phyloP scores from a whole-genome alignment of 2,888 invertebrate species.

The Lochmaea capreae region DNA sequence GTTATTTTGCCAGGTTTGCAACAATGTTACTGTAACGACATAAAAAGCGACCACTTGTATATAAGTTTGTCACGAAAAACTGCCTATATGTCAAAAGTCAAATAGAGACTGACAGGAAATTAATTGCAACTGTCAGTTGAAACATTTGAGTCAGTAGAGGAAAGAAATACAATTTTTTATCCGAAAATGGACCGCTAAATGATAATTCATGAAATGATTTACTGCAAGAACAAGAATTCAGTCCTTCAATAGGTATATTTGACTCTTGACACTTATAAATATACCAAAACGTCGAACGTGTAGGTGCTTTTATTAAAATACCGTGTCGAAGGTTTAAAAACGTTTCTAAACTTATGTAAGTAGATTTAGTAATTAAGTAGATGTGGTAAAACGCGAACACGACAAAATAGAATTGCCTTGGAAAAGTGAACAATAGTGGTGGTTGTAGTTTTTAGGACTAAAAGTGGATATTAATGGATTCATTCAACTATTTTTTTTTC shows the following conservation, averaged over 20 bases:
- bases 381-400: background rate
- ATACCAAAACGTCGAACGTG: background rate
- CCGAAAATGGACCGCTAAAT: too few relatives aligned
- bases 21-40: background rate
- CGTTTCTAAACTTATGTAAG: conserved; percentile 6
- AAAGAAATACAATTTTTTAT: too few relatives aligned
- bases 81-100: background rate
- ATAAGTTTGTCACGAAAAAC: background rate
- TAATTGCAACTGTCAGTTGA: too few relatives aligned
- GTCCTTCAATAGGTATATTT: background rate
- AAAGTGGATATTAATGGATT: conserved; percentile 38
- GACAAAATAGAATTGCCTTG: conserved; percentile 23
- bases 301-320: background rate
- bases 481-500: conserved; percentile 30
- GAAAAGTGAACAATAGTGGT: conserved; percentile 18
- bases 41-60: background rate
- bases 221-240: too few relatives aligned
- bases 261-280: background rate
- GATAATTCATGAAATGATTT: too few relatives aligned
- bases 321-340: background rate
- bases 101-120: background rate
- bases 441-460: background rate
- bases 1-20: background rate
- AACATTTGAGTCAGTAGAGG: too few relatives aligned
- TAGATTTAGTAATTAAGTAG: conserved; percentile 7